Percentiles rank a stretch among this genome's conserved stretches.
phyloP scores from a whole-genome alignment of 1,140 invertebrate genomes.

The Aradophagus sp. region DNA sequence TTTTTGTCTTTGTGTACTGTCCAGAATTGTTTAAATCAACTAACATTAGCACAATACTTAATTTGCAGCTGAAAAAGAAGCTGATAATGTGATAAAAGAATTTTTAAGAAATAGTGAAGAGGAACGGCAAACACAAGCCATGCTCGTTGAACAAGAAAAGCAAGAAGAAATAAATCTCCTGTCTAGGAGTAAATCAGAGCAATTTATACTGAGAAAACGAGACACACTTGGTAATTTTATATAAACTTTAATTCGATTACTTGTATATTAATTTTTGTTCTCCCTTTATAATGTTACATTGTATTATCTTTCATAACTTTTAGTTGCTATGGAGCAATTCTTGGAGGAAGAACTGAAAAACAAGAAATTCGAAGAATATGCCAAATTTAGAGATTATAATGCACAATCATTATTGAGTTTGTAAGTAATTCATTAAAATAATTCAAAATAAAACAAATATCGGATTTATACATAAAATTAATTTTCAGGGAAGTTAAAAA shows the following conservation, averaged over 20 bases:
- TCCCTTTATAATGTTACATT: background rate
- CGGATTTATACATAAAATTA: no score
- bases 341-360: constrained; percentile 79
- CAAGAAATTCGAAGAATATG: constrained; percentile 77
- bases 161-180: constrained; percentile 78
- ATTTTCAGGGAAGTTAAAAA: constrained; percentile 75
- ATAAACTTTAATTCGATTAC: no score
- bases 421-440: constrained; percentile 54
- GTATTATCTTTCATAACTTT: constrained; percentile 54
- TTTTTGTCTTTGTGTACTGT: no score
- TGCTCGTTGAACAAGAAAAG: constrained; percentile 80
- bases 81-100: constrained; percentile 79
- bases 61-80: constrained; percentile 78
- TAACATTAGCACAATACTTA: no score
- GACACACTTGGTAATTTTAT: constrained; percentile 68
- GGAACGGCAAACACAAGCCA: constrained; percentile 77
- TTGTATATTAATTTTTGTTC: no score
- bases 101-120: constrained; percentile 77
- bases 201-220: constrained; percentile 67
- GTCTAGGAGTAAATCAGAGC: constrained; percentile 74
- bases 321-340: constrained; percentile 80
- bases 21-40: no score
- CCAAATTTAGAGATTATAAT: constrained; percentile 77
- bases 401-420: constrained; percentile 76
- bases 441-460: background rate